Conservation (phyloP, 2,113 vertebrate species). For the Hippocampus zosterae region DNA sequence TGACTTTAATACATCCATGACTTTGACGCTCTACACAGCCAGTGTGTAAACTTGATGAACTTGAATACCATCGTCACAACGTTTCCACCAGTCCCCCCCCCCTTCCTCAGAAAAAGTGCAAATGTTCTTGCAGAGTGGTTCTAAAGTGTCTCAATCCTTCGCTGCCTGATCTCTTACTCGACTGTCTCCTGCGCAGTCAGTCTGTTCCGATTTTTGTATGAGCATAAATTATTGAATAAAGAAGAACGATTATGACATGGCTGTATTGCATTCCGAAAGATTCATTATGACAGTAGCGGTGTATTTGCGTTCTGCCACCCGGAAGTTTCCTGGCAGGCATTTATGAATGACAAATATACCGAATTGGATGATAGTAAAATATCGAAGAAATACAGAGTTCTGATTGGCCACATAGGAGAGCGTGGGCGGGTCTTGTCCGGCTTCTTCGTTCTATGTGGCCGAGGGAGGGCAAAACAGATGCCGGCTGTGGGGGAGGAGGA, state of each 20-base stretch:
- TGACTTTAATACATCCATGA: conserved; percentile 79
- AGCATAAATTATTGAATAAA: conserved; percentile 90
- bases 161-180: conserved; percentile 81
- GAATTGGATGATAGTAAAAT: not conserved
- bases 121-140: conserved; percentile 44
- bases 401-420: not conserved
- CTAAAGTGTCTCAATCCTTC: conserved; percentile 73
- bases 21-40: conserved; percentile 86
- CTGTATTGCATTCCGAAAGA: conserved; percentile 1
- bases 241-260: conserved; percentile 60
- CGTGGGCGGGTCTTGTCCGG: not conserved
- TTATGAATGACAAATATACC: too few species aligned
- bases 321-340: too few species aligned
- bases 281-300: not conserved
- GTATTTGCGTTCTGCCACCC: too few species aligned
- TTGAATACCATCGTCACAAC: conserved; percentile 72
- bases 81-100: conserved; percentile 22
- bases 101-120: conserved; percentile 15
- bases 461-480: conserved; percentile 15
- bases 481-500: not conserved
- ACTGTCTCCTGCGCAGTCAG: conserved; percentile 84
- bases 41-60: conserved; percentile 76
- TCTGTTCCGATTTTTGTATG: conserved; percentile 92
- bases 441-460: not conserved
- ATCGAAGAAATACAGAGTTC: not conserved